Evolutionary conservation across 1,140 invertebrate genomes (phyloP).

Genomic region (Ceratina australensis): DNA sequence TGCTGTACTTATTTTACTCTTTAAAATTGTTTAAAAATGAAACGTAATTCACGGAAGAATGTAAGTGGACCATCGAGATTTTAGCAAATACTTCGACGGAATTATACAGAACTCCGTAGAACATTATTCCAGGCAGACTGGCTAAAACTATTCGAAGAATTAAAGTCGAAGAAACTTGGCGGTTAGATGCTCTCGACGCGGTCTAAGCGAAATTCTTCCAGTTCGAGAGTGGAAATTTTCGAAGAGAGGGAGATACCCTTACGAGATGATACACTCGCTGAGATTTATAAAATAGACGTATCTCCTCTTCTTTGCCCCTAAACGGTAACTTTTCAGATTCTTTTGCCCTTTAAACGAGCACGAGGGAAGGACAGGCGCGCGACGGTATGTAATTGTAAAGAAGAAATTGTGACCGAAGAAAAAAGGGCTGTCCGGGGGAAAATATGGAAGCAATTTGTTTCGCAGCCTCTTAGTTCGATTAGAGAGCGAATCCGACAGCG

Average conservation of each 20-base stretch:
- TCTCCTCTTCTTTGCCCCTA: too few species aligned
- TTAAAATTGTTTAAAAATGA: background rate
- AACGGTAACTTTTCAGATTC: background rate
- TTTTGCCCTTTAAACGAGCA: too few species aligned
- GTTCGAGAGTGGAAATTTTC: background rate
- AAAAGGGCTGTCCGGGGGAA: background rate
- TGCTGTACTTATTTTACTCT: too few species aligned
- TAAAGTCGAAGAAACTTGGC: background rate
- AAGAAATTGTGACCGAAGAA: background rate
- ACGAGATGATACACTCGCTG: background rate
- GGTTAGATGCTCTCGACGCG: too few species aligned
- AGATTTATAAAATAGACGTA: background rate
- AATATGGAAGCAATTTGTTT: slow-evolving; percentile 37
- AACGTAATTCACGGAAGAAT: background rate
- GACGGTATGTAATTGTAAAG: background rate
- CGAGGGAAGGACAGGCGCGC: background rate
- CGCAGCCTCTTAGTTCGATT: slow-evolving; percentile 24
- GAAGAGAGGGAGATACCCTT: too few species aligned
- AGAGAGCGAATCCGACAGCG: slow-evolving; percentile 1
- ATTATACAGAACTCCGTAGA: background rate
- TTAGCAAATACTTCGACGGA: background rate
- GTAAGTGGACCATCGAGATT: background rate
- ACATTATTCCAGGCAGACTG: background rate
- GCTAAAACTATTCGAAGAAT: background rate
- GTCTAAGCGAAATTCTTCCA: background rate